Evolutionary conservation across 2,888 invertebrate genomes (phyloP), one percentile per base, ranked within the genome.

Genomic region (Drosophila peninsularis): DNA sequence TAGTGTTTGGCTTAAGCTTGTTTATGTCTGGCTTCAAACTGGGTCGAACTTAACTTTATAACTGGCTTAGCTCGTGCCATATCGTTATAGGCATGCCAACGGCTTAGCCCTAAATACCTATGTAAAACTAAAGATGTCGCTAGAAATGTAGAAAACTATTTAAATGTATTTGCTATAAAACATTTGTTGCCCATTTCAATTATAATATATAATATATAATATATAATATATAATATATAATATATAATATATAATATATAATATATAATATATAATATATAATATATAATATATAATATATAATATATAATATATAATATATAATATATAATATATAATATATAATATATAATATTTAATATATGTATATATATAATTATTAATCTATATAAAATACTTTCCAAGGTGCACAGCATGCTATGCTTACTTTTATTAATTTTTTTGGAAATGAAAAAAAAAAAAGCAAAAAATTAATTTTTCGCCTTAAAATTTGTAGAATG

Each of bases 11-110:
- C 53, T 64, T 50, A 64, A 62, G 62, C 73, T 44, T 67, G 64
- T 71, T 86, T 77, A 73, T 71, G 77, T 55, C 39, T 53, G 49
- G 44, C 68, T 65, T 39, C 60, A 64, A 64, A 60, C 36, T 41
- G 61, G 61, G 30, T 45, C 55, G 55, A 24, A 44, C 34, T 36
- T 44, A 58, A 66, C 81, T 78, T 81, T 78, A 77, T 77, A 65
- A 54, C 56, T 67, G 50, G 6, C 32, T 41, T 19, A 14, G 9
- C 39, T 60, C 34, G 11, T 45, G 32, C 17, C 11, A 52, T 66
- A 9, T 5, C 30, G 9, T 42, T 53, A 44, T 17, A 47, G 39
- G 49, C 42, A 68, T 14, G 21, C 9, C 14, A 49, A n/a, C 13
- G 10, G 14, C 21, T 44, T 45, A 34, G 27, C 27, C 37, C 5